Evolutionary conservation across 2,113 vertebrate genomes (phyloP), one percentile per base, ranked within the genome.

Genomic region (Lampris incognitus): DNA sequence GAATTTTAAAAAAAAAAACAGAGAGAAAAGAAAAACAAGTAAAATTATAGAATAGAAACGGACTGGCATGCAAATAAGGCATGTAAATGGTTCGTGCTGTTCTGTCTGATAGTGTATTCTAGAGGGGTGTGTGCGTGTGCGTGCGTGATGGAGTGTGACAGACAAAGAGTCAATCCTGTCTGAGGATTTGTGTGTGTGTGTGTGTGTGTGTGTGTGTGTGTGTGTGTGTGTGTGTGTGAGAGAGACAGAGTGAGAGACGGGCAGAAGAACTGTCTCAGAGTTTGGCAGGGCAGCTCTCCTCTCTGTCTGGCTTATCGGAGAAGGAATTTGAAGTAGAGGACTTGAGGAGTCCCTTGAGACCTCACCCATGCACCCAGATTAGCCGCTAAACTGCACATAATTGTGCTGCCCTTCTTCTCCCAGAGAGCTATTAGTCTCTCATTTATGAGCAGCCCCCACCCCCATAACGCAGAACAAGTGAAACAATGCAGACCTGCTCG

Each of bases 361-460:
- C 90, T 91, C 85, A 94, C 95, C 94, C 95, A 95, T 95, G 92
- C 93, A 93, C 92, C 89, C 90, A 96, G 96, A 97, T 97, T 96
- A 96, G 96, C 95, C 93, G 94, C 94, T 95, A 95, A 96, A 97
- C 95, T 95, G 95, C 93, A 94, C 92, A 94, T 97, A 97, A 97
- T 97, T 96, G 96, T 94, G 94, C 96, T 96, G 95, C 95, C 94
- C 93, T 89, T 90, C 94, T 91, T 95, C 94, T 95, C 91, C 95
- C 93, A 93, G 95, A 93, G 90, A 96, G 95, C 96, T 96, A 96
- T 97, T 97, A 96, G 94, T 95, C 93, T 84, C 93, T 89, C 92
- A 94, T 95, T 94, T 95, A 93, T 94, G 95, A 94, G 84, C 94
- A 71, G 46, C 37, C 39, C n/a, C 39, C 24, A 36, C 59, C 57